phyloP scores from a whole-genome alignment of 2,888 invertebrate species.

The Drosophila robusta region DNA sequence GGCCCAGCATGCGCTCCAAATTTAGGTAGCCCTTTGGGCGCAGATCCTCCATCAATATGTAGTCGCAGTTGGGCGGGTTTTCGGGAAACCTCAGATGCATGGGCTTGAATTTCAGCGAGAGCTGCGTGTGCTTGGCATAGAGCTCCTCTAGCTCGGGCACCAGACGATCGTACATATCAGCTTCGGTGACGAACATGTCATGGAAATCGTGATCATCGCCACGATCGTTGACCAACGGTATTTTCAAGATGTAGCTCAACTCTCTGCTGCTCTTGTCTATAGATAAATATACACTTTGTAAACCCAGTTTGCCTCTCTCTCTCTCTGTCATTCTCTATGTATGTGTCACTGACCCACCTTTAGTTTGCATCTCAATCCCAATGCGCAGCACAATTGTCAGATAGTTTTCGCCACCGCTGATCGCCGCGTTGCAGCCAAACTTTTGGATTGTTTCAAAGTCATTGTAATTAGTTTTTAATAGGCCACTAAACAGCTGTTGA shows the following conservation, averaged over 20 bases:
- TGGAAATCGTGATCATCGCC: conserved; percentile 65
- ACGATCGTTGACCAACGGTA: conserved; percentile 62
- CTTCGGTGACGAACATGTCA: conserved; percentile 57
- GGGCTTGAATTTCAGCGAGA: conserved; percentile 66
- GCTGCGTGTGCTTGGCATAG: conserved; percentile 48
- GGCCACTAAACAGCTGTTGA: conserved; percentile 53
- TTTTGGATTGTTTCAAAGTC: conserved; percentile 59
- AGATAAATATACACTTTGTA: conserved; percentile 1
- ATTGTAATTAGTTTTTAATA: conserved; percentile 48
- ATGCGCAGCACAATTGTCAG: conserved; percentile 74
- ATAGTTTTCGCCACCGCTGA: conserved; percentile 80
- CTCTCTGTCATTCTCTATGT: not conserved
- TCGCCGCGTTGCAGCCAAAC: conserved; percentile 61
- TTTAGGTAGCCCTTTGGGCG: conserved; percentile 63
- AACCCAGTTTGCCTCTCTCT: conserved; percentile 6
- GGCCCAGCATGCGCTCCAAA: conserved; percentile 66
- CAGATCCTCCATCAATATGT: conserved; percentile 79
- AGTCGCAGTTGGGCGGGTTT: conserved; percentile 53
- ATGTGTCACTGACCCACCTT: conserved; percentile 59
- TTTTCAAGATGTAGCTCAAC: conserved; percentile 71
- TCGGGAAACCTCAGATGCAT: conserved; percentile 55
- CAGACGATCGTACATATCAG: conserved; percentile 72
- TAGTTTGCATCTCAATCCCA: conserved; percentile 59
- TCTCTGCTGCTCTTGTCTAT: conserved; percentile 43
- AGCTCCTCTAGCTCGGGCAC: conserved; percentile 74